Evolutionary conservation across 2,113 vertebrate genomes (phyloP), one percentile per base, ranked within the genome.

Genomic region (Zapus hudsonius): DNA sequence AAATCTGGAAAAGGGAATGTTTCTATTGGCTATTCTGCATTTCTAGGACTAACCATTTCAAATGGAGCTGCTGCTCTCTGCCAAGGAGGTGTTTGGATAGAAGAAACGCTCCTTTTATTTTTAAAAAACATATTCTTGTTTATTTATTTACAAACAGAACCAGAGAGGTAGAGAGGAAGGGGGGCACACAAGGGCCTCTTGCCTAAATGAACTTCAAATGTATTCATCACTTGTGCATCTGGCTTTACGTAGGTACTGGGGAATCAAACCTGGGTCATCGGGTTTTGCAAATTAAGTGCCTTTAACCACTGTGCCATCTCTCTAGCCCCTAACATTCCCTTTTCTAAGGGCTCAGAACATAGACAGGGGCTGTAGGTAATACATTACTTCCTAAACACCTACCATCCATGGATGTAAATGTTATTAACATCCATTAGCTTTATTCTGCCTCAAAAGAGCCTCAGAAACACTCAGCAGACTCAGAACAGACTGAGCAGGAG

Each of bases 11-110:
- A 64, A 27, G 42, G 13, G 6, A 84, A 2, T 82, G 63, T 96
- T 87, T 94, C 57, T 42, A 52, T 20, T 74, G 74, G 59, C 25
- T 15, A 59, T n/a, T 74, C 86, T 29, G 0, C 59, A 67, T 89
- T 87, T 91, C 82, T 83, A 78, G 72, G 69, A 61, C 36, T 74
- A 63, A 67, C 33, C 52, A 16, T 89, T 78, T 76, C 72, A 86
- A n/a, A 79, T n/a, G 72, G 47, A 75, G 5, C 29, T 22, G 20
- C 76, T 83, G 20, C 76, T 83, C 42, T 82, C 44, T 83, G 29
- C 27, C 57, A 44, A 84, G 12, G 23, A n/a, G 72, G 27, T 19
- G 4, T 29, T 2, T 22, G n/a, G 31, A 47, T 0, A 17, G 33
- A 74, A 52, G 52, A 52, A 52, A 52, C 16, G 16, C 16, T 52